Percentiles rank a stretch among this genome's conserved stretches.
Evolutionary conservation across 2,113 vertebrate species (phyloP).

Genomic region (Pterocles orientalis): DNA sequence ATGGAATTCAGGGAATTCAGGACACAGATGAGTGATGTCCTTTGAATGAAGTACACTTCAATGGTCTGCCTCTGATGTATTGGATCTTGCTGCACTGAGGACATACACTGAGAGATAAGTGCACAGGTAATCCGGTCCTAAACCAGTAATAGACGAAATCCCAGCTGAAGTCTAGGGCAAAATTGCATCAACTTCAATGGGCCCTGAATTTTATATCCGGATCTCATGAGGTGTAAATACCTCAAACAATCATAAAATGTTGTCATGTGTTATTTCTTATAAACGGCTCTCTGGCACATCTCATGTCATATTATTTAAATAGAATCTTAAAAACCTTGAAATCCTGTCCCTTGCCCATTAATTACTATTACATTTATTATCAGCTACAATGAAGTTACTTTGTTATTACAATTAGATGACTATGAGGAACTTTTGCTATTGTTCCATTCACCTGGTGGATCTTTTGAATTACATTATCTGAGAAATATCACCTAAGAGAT

Average conservation of each 20-base stretch:
- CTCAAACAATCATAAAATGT: background rate
- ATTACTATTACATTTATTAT: background rate
- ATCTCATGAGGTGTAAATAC: background rate
- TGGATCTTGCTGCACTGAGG: background rate
- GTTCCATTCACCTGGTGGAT: background rate
- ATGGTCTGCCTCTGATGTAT: background rate
- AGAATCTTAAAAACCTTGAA: background rate
- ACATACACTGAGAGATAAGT: background rate
- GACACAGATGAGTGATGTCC: background rate
- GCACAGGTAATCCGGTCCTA: background rate
- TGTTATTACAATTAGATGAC: background rate
- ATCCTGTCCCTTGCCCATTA: background rate
- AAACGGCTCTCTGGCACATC: background rate
- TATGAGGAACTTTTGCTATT: background rate
- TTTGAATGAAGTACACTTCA: background rate
- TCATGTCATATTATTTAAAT: background rate
- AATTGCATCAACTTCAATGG: background rate
- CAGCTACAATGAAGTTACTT: background rate
- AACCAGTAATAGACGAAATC: background rate
- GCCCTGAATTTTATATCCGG: background rate
- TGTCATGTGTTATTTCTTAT: background rate
- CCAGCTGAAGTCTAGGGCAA: background rate
- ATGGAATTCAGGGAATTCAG: background rate
- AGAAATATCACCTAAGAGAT: constrained; percentile 22
- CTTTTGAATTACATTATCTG: background rate